A percentile compares a stretch with the other conserved stretches of the same genome.
Evolutionary conservation across 2,888 invertebrate genomes (phyloP).

Genomic region (Melieria crassipennis): DNA sequence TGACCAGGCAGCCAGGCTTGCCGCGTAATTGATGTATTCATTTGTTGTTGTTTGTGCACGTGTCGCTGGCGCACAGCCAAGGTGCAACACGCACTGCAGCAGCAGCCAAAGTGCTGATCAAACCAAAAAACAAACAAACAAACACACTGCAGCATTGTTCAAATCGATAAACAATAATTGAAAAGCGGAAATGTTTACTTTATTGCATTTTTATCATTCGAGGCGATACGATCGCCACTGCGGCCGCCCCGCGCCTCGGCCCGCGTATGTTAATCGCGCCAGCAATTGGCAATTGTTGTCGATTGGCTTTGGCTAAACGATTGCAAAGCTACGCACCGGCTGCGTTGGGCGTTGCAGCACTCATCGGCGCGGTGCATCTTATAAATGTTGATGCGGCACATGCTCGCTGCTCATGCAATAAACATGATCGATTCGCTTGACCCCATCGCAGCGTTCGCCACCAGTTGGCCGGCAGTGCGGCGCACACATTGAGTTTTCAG

Average conservation of each 20-base stretch:
- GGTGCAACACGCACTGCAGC: not conserved
- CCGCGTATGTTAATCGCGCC: constrained; percentile 6
- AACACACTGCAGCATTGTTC: too few relatives aligned
- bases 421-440: constrained; percentile 27
- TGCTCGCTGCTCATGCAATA: constrained; percentile 21
- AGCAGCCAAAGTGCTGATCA: constrained; percentile 10
- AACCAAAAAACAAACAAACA: not conserved
- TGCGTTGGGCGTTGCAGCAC: too few relatives aligned
- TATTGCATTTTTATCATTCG: constrained; percentile 51
- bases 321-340: not conserved
- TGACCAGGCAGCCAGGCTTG: not conserved
- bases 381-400: constrained; percentile 25
- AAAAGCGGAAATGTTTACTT: constrained; percentile 62
- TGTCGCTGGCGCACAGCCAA: constrained; percentile 13
- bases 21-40: constrained; percentile 5
- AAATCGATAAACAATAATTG: constrained; percentile 49
- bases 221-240: not conserved
- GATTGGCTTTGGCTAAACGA: constrained; percentile 9
- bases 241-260: not conserved
- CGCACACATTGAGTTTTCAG: not conserved
- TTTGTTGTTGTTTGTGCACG: not conserved
- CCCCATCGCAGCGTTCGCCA: not conserved
- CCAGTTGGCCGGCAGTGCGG: not conserved
- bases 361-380: constrained; percentile 28
- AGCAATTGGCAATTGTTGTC: not conserved